These are phyloP conservation scores for Cossypha polioptera DNA, from an alignment of 2,797 vertebrate genomes.

Conservation along the genomic window DNA sequence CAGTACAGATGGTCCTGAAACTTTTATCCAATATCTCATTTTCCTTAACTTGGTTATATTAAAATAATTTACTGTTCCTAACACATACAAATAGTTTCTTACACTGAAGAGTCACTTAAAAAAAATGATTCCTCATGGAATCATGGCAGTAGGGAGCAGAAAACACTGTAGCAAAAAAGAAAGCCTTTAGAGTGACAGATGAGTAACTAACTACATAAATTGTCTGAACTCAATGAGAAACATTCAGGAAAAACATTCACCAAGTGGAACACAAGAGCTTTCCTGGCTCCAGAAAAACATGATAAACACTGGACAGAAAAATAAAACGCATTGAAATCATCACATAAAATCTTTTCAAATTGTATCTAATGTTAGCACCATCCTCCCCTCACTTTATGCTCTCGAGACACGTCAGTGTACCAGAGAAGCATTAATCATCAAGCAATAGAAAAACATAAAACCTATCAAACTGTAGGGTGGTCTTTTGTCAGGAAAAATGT, in stretches of 20 bases:
- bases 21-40: neutral
- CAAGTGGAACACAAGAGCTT: neutral
- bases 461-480: slow-evolving; percentile 60
- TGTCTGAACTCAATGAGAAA: neutral
- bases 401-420: neutral
- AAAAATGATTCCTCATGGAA: neutral
- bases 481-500: slow-evolving; percentile 57
- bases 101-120: neutral
- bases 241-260: neutral
- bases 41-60: neutral
- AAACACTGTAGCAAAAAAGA: neutral
- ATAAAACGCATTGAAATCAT: neutral
- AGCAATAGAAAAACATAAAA: slow-evolving; percentile 44
- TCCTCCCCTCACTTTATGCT: neutral
- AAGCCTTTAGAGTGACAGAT: neutral
- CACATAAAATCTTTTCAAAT: neutral
- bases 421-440: slow-evolving; percentile 42
- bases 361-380: neutral
- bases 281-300: neutral
- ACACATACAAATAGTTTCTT: neutral
- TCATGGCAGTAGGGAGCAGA: neutral
- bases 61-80: neutral
- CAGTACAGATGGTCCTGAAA: neutral
- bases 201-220: neutral
- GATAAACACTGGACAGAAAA: neutral